Base-by-base conservation (phyloP, 92 coral and sea anemone genomes). In the Zoanthus gigantus region DNA sequence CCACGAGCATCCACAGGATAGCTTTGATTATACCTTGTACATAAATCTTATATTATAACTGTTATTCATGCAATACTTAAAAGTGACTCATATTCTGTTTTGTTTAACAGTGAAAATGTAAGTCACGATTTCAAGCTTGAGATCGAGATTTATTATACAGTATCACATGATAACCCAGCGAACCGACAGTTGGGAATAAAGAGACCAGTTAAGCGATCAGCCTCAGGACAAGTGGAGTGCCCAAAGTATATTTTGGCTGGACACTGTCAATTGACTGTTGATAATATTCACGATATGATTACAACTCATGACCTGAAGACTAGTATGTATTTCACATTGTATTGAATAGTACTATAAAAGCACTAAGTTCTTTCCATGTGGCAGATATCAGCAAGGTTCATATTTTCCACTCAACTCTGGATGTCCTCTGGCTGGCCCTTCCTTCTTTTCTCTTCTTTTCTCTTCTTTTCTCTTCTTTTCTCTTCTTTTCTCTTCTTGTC, bases 61-160 rank as follows among this genome's bases (percentile, higher is more conserved):
- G 12, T 57, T 57, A 12, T 57, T 57, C 12, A 57, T 23, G 23
- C 23, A 23, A 23, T 23, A 23, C 23, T 9, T 54, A 63, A 57
- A 7, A 15, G 17, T 69, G n/a, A 6, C 61, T 37, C 16, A 3
- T 16, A 7, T 73, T 45, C 17, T 23, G 52, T 76, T 82, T 30
- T 4, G 44, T 34, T 37, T 31, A 67, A 16, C 82, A 97, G 99
- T 88, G 98, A 97, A 77, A 97, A 97, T 88, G 99, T 95, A 50
- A 94, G 95, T 54, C 92, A 94, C 30, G 99, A 97, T 87, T 97
- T 97, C 94, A 95, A 94, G 90, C 91, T 97, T 77, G 98, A 97
- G 57, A 91, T 97, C 42, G 99, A 97, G 85, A 97, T 97, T 74
- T 97, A 97, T 94, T 97, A 97, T 93, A 93, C 99, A 46, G 95